phyloP scores from a whole-genome alignment of 2,113 vertebrate species.

The Syrrhaptes paradoxus region DNA sequence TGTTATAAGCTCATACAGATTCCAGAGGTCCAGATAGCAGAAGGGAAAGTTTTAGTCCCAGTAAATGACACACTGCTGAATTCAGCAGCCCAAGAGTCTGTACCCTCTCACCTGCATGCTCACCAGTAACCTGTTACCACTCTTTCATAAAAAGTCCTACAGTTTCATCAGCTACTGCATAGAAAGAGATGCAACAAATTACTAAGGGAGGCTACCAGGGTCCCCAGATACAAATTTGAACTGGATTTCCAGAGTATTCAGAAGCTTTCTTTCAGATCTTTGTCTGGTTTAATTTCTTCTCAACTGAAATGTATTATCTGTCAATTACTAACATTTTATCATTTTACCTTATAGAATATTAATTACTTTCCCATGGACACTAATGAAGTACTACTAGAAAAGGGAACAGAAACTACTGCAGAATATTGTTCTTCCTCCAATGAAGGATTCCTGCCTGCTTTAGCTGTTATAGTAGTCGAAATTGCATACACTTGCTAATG shows the following conservation, averaged over 20 bases:
- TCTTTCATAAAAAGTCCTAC: neutral
- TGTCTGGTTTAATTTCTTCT: neutral
- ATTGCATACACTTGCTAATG: neutral
- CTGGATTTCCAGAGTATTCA: neutral
- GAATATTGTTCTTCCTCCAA: neutral
- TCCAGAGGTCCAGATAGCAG: neutral
- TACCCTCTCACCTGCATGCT: constrained; percentile 13
- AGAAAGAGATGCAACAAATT: neutral
- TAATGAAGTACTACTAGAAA: neutral
- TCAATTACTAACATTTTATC: neutral
- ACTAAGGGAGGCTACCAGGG: neutral
- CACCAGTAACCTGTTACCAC: neutral
- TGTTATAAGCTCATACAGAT: constrained; percentile 12
- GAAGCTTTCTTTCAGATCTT: neutral
- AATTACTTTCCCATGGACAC: neutral
- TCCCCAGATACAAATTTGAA: neutral
- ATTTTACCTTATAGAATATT: neutral
- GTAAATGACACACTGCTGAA: neutral
- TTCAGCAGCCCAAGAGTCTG: neutral
- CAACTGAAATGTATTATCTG: neutral
- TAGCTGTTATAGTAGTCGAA: neutral
- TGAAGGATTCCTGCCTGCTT: neutral
- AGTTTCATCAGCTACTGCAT: neutral
- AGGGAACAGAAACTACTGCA: neutral
- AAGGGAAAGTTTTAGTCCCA: neutral